Percentiles rank a stretch among this genome's conserved stretches.
These are phyloP conservation scores for Drosophila erecta DNA, from an alignment of 1,140 invertebrate genomes.

Conservation along the genomic window DNA sequence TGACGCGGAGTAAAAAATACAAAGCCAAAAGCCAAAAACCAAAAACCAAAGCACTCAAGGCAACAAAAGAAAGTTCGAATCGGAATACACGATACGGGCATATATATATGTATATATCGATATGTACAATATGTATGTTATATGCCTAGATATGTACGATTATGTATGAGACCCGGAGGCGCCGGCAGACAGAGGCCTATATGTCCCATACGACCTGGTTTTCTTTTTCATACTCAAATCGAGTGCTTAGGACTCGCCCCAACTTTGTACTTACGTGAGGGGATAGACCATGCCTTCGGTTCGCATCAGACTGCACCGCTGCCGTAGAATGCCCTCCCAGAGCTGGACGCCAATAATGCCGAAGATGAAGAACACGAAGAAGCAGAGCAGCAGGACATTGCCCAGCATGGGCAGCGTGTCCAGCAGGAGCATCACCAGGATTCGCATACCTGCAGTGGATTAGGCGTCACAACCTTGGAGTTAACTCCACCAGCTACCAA, in stretches of 20 bases:
- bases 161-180: constrained; percentile 39
- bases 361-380: constrained; percentile 99
- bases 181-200: constrained; percentile 62
- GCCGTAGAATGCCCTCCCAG: constrained; percentile 98
- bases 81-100: constrained; percentile 23
- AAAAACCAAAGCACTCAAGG: constrained; percentile 17
- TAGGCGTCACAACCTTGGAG: not conserved
- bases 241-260: not conserved
- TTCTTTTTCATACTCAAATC: not conserved
- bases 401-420: constrained; percentile 99
- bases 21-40: constrained; percentile 15
- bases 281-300: constrained; percentile 88
- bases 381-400: constrained; percentile 98
- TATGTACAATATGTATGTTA: constrained; percentile 46
- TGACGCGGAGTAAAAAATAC: constrained; percentile 1
- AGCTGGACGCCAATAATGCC: constrained; percentile 99
- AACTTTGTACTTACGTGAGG: constrained; percentile 87
- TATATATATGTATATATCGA: constrained; percentile 9
- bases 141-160: constrained; percentile 27
- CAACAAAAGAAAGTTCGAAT: constrained; percentile 8
- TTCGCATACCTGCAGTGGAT: constrained; percentile 94
- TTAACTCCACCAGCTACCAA: not conserved
- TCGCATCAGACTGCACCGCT: constrained; percentile 94
- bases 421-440: constrained; percentile 98
- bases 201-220: not conserved